A percentile compares a stretch with the other conserved stretches of the same genome.
Evolutionary conservation across 2,113 vertebrate genomes (phyloP).

Genomic region (Coregonus clupeaformis): DNA sequence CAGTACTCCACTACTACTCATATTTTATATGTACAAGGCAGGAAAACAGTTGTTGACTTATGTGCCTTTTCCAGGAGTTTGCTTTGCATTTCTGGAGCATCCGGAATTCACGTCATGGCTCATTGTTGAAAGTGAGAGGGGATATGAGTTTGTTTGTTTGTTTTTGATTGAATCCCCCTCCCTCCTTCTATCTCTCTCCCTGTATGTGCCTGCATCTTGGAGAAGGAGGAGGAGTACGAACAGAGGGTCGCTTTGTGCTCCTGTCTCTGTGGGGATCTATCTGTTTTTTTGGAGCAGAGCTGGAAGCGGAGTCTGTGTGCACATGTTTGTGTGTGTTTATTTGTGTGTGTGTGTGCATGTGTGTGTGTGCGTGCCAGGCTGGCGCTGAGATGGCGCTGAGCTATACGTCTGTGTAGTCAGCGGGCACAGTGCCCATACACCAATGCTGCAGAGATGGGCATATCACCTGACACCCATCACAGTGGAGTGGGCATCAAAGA

Average conservation of each 20-base stretch:
- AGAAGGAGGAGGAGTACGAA: constrained; percentile 46
- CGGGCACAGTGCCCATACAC: too few species aligned
- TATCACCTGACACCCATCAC: too few species aligned
- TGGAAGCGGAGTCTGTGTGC: not conserved
- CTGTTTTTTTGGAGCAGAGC: too few species aligned
- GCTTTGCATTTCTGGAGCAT: not conserved
- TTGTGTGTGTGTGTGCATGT: not conserved
- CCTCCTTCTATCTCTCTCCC: not conserved
- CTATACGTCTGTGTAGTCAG: too few species aligned
- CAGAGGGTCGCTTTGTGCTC: constrained; percentile 27
- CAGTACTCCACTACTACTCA: not conserved
- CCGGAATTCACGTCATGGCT: not conserved
- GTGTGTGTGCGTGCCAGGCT: not conserved
- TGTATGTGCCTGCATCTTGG: constrained; percentile 22
- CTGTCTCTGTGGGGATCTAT: not conserved
- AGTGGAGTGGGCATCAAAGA: constrained; percentile 21
- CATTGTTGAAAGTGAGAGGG: not conserved
- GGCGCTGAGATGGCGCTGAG: too few species aligned
- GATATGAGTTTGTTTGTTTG: constrained; percentile 15
- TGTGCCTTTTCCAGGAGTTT: too few species aligned
- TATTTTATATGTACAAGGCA: constrained; percentile 1
- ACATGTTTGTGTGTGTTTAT: too few species aligned
- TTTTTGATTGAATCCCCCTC: constrained; percentile 3
- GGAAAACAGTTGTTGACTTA: too few species aligned
- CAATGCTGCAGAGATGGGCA: too few species aligned